A percentile compares a stretch with the other conserved stretches of the same genome.
Evolutionary conservation across 2,888 invertebrate genomes (phyloP).

Genomic region (Iphiclides podalirius): DNA sequence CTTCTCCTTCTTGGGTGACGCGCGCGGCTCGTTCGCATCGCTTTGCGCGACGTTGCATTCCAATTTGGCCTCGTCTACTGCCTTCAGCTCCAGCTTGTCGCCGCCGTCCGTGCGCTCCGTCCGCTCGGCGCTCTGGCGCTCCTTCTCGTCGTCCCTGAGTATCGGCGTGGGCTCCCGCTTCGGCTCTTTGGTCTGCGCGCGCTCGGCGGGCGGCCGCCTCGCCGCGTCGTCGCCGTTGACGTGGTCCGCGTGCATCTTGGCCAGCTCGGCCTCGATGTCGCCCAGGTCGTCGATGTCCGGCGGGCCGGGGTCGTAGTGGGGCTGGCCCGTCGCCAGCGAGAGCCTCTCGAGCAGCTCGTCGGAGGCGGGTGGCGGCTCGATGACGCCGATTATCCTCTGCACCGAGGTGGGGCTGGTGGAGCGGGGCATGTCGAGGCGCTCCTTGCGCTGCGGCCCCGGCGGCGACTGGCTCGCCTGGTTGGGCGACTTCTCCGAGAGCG

Average conservation of each 20-base stretch:
- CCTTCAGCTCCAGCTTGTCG: conserved; percentile 28
- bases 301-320: conserved; percentile 56
- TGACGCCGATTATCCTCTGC: conserved; percentile 69
- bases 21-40: conserved; percentile 25
- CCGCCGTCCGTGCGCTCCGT: conserved; percentile 29
- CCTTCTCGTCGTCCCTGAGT: conserved; percentile 40
- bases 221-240: conserved; percentile 60
- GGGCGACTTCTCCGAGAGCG: conserved; percentile 94
- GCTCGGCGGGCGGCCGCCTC: conserved; percentile 37
- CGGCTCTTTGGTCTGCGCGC: conserved; percentile 38
- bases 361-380: conserved; percentile 51
- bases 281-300: conserved; percentile 78
- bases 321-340: conserved; percentile 46
- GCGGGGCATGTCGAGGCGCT: conserved; percentile 65
- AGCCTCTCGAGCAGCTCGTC: conserved; percentile 55
- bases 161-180: conserved; percentile 57
- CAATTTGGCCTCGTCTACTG: conserved; percentile 29
- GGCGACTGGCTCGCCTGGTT: conserved; percentile 91
- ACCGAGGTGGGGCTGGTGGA: conserved; percentile 67
- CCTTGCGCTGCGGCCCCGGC: conserved; percentile 68
- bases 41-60: conserved; percentile 35
- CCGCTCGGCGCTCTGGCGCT: conserved; percentile 28
- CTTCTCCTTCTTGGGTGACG: conserved; percentile 44
- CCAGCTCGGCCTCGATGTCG: conserved; percentile 85
- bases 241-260: conserved; percentile 82